Evolutionary conservation across 2,797 vertebrate genomes (phyloP).

Genomic region (Anguilla pacifica): DNA sequence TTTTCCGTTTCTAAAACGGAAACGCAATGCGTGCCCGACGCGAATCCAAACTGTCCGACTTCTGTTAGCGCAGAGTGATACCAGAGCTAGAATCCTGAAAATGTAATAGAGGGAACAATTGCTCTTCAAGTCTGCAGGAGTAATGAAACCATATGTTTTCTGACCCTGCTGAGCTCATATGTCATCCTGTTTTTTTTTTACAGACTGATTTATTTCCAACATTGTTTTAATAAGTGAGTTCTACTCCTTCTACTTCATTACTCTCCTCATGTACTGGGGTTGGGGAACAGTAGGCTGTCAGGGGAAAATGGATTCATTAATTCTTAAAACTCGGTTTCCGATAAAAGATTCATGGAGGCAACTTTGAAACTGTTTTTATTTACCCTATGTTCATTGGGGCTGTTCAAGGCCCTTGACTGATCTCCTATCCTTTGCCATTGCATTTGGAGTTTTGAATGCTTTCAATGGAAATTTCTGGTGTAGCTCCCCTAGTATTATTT

Average conservation of each 20-base stretch:
- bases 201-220: conserved; percentile 54
- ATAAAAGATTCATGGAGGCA: conserved; percentile 45
- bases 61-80: conserved; percentile 20
- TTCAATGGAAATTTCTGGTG: neutral
- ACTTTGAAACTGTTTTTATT: conserved; percentile 39
- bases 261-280: conserved; percentile 34
- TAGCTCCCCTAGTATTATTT: neutral
- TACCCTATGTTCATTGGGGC: conserved; percentile 19
- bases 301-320: conserved; percentile 43
- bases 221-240: conserved; percentile 52
- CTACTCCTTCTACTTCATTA: conserved; percentile 49
- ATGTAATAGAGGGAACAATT: conserved; percentile 33
- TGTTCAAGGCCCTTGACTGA: neutral
- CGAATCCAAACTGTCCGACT: conserved; percentile 20
- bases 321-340: conserved; percentile 28
- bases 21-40: neutral
- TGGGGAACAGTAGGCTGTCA: conserved; percentile 41
- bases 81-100: conserved; percentile 15
- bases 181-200: conserved; percentile 30
- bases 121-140: conserved; percentile 42
- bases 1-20: neutral
- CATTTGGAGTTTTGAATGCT: conserved; percentile 15
- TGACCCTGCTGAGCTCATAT: conserved; percentile 48
- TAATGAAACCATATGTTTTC: conserved; percentile 49
- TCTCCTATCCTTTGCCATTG: conserved; percentile 13